Conservation (phyloP, 2,888 invertebrate genomes). For the Cordylochernes scorpioides region DNA sequence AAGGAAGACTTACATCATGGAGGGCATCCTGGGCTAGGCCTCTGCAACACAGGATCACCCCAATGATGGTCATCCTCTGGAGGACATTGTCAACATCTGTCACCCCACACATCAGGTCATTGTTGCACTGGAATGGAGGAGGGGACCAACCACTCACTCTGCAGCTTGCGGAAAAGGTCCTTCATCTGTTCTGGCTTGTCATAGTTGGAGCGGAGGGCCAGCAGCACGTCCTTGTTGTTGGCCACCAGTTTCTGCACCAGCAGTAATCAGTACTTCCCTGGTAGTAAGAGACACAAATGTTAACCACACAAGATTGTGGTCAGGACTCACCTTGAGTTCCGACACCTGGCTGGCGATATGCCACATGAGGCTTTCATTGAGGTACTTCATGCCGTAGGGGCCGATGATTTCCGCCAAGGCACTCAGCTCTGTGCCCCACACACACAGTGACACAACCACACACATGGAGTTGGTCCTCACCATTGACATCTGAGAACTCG, state of each 20-base stretch:
- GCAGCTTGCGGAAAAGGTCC: constrained; percentile 65
- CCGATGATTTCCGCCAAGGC: constrained; percentile 88
- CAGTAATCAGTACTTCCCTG: background rate
- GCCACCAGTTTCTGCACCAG: constrained; percentile 40
- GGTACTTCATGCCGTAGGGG: constrained; percentile 87
- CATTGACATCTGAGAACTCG: constrained; percentile 77
- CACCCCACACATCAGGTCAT: constrained; percentile 6
- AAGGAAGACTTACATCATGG: constrained; percentile 41
- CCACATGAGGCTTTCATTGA: constrained; percentile 93
- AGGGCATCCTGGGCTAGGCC: constrained; percentile 78
- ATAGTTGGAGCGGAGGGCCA: constrained; percentile 72
- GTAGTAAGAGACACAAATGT: background rate
- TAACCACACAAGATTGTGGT: background rate
- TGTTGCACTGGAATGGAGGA: background rate
- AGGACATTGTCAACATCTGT: constrained; percentile 74
- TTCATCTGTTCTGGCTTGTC: constrained; percentile 97
- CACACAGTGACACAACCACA: too few species aligned
- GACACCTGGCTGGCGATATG: constrained; percentile 93
- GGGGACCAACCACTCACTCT: constrained; percentile 25
- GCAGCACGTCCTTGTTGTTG: constrained; percentile 69
- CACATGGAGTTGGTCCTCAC: constrained; percentile 14
- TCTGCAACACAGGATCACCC: constrained; percentile 83
- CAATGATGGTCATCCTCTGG: constrained; percentile 88
- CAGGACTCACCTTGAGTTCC: constrained; percentile 43
- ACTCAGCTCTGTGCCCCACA: constrained; percentile 40